Evolutionary conservation across 2,113 vertebrate genomes (phyloP), one percentile per base, ranked within the genome.

Genomic region (Myxocyprinus asiaticus): DNA sequence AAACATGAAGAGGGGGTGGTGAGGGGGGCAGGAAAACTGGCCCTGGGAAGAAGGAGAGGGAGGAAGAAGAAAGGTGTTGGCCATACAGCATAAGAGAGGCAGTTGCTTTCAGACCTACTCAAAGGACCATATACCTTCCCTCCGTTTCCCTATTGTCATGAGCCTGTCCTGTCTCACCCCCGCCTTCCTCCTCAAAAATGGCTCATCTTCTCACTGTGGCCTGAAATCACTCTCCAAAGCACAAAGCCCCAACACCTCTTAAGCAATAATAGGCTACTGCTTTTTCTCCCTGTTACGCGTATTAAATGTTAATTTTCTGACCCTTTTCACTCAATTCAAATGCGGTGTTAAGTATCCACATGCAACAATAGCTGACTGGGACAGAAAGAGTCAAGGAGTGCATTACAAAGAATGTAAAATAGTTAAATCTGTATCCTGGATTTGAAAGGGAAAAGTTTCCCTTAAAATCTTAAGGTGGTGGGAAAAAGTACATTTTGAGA

Each of bases 161-260:
- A 50, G 76, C 76, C 77, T 53, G 65, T 81, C 82, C 76, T 65
- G 17, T 5, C 66, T 10, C 64, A 71, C 74, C 6, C 68, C 70
- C 75, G 55, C 66, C 79, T 76, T 22, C 66, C 76, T 56, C 80
- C 51, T 80, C 56, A 84, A 85, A 85, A 81, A 83, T 67, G 45
- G 70, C 66, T 83, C 82, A 81, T 15, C 67, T 78, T 82, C 87
- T 84, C 69, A 0, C 81, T 77, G 82, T 86, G 86, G 84, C 84
- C 86, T 67, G 77, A 85, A 82, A 87, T 87, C 85, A 17, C 73
- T 76, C 80, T 82, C 87, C 84, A 88, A 89, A 87, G 88, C 88
- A 90, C 82, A 83, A 83, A 86, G 89, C 81, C 86, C 80, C 71
- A 85, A 78, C 76, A 59, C 87, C 74, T 76, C 68, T 87, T 79